Evolutionary conservation across 2,113 vertebrate genomes (phyloP).

Genomic region (Peromyscus leucopus): DNA sequence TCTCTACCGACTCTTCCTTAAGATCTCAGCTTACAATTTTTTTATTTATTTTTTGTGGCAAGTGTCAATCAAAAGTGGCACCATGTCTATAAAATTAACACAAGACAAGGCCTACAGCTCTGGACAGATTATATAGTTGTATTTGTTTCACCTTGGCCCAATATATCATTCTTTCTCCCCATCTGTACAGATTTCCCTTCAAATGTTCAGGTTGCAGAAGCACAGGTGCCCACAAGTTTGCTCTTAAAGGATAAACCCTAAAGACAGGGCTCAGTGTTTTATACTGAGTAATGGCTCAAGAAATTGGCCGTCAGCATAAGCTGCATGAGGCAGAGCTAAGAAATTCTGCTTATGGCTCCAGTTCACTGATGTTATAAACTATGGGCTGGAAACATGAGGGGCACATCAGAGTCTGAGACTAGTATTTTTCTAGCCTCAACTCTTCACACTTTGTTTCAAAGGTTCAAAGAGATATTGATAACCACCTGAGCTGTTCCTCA

Average conservation of each 20-base stretch:
- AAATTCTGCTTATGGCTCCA: conserved; percentile 70
- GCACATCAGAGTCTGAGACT: conserved; percentile 52
- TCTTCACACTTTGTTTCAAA: conserved; percentile 54
- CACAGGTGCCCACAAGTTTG: conserved; percentile 73
- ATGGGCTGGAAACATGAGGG: conserved; percentile 62
- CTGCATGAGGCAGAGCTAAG: conserved; percentile 68
- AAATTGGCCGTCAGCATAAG: conserved; percentile 67
- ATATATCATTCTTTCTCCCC: conserved; percentile 2
- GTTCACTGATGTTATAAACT: conserved; percentile 64
- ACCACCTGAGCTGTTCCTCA: conserved; percentile 51
- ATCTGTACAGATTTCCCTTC: conserved; percentile 47
- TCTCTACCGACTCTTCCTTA: conserved; percentile 29
- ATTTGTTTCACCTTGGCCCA: conserved; percentile 39
- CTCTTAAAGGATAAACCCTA: conserved; percentile 73
- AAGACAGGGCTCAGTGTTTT: conserved; percentile 74
- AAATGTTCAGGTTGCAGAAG: conserved; percentile 71
- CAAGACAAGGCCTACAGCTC: neutral
- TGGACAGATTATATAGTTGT: neutral
- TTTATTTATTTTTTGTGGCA: conserved; percentile 42
- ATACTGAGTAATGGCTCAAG: conserved; percentile 66
- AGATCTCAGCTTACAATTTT: conserved; percentile 48
- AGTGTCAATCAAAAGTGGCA: conserved; percentile 57
- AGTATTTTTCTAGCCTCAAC: conserved; percentile 61
- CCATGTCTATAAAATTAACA: conserved; percentile 27
- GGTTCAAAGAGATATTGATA: conserved; percentile 68